These are phyloP conservation scores for Amblyopsis hoosieri DNA, from an alignment of 2,797 vertebrate species.

Conservation along the genomic window DNA sequence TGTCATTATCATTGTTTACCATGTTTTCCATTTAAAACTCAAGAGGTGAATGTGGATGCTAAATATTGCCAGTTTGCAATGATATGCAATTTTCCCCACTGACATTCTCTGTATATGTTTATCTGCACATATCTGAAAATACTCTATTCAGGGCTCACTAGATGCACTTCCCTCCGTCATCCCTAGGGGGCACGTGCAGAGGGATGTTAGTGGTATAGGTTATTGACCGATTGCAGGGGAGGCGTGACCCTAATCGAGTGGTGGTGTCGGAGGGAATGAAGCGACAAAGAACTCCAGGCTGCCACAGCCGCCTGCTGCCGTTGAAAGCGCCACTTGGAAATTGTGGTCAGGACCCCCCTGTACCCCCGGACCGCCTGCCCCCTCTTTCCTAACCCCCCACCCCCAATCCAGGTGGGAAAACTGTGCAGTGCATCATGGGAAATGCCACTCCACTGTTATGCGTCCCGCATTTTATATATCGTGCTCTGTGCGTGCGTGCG, in stretches of 20 bases:
- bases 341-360: slow-evolving; percentile 53
- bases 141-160: slow-evolving; percentile 57
- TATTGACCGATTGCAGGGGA: slow-evolving; percentile 77
- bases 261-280: slow-evolving; percentile 65
- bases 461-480: slow-evolving; percentile 50
- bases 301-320: slow-evolving; percentile 41
- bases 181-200: slow-evolving; percentile 54
- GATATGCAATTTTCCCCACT: slow-evolving; percentile 1
- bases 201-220: slow-evolving; percentile 80
- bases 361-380: too few relatives aligned
- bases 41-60: neutral
- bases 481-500: slow-evolving; percentile 31
- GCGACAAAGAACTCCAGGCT: slow-evolving; percentile 53
- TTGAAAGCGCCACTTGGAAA: slow-evolving; percentile 57
- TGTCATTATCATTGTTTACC: neutral
- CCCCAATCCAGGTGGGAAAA: slow-evolving; percentile 44
- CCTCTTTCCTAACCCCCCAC: too few relatives aligned
- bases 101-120: slow-evolving; percentile 18
- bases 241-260: slow-evolving; percentile 77
- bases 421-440: slow-evolving; percentile 60
- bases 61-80: neutral
- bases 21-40: neutral
- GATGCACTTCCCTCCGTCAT: slow-evolving; percentile 67
- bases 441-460: slow-evolving; percentile 49
- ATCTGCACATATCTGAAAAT: slow-evolving; percentile 9